Conservation (phyloP, 2,113 vertebrate genomes). For the Dromaius novaehollandiae region DNA sequence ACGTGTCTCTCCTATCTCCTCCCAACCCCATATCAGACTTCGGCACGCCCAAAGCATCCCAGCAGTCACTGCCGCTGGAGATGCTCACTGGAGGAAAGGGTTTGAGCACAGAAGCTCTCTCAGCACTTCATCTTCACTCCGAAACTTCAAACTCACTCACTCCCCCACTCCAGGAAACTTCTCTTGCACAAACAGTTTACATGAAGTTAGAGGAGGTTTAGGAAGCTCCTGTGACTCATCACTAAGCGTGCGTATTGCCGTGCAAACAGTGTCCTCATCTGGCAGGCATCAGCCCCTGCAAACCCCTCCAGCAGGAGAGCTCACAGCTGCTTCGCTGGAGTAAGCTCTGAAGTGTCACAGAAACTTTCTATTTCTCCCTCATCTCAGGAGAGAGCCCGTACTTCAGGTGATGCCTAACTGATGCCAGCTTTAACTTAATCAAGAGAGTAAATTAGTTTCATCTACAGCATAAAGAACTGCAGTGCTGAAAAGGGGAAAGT, state of each 20-base stretch:
- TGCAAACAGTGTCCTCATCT: too few species aligned
- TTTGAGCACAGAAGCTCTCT: background rate
- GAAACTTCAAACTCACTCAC: background rate
- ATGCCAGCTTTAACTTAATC: background rate
- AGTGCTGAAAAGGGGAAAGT: background rate
- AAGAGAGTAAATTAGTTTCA: background rate
- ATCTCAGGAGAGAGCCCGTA: background rate
- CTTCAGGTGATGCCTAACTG: background rate
- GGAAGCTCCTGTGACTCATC: fast-evolving
- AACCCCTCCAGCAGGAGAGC: background rate
- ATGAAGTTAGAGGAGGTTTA: background rate
- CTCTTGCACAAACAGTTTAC: background rate
- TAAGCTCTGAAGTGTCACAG: background rate
- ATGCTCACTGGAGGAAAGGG: fast-evolving
- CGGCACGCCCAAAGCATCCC: fast-evolving
- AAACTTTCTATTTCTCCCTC: background rate
- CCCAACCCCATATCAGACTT: fast-evolving
- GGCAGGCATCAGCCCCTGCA: too few species aligned
- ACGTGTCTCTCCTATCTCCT: background rate
- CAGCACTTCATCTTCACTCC: background rate
- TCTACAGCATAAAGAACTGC: background rate
- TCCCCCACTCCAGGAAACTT: fast-evolving
- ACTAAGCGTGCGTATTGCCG: too few species aligned
- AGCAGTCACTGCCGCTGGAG: fast-evolving
- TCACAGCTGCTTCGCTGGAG: background rate